A percentile compares a stretch with the other conserved stretches of the same genome.
phyloP scores from a whole-genome alignment of 2,113 vertebrate species.

The Colistium nudipinnis region DNA sequence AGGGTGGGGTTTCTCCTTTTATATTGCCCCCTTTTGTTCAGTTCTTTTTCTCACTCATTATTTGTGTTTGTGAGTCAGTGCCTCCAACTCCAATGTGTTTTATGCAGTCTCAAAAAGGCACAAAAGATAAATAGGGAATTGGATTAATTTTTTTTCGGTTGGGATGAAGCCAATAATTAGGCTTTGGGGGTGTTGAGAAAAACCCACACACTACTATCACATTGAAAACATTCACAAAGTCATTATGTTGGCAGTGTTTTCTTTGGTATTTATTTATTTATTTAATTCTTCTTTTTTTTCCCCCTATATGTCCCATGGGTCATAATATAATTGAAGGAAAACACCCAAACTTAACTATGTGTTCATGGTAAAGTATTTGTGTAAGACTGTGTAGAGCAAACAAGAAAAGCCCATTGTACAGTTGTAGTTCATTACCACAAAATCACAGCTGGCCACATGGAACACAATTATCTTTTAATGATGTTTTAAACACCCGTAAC shows the following conservation, averaged over 20 bases:
- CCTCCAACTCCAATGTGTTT: constrained; percentile 6
- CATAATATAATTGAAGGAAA: too few relatives aligned
- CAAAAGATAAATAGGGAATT: constrained; percentile 26
- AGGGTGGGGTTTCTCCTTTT: not conserved
- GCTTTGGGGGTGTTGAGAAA: not conserved
- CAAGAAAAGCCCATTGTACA: not conserved
- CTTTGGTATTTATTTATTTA: not conserved
- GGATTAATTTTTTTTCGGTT: constrained; percentile 4
- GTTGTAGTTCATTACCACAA: not conserved
- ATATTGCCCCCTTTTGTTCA: not conserved
- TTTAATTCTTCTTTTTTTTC: not conserved
- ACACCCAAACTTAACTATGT: too few relatives aligned
- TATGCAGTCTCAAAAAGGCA: constrained; percentile 6
- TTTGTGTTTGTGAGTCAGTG: constrained; percentile 5
- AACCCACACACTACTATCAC: not conserved
- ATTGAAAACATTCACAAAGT: not conserved
- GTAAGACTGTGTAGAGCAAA: not conserved
- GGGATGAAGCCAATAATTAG: constrained; percentile 2
- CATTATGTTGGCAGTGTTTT: not conserved
- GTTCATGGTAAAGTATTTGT: not conserved
- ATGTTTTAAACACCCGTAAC: not conserved
- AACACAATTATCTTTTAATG: not conserved
- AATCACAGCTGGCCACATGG: not conserved
- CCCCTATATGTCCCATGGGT: not conserved
- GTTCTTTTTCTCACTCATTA: not conserved